Percentiles rank a stretch among this genome's conserved stretches.
phyloP scores from a whole-genome alignment of 2,113 vertebrate species.

The Catharus fuscescens region DNA sequence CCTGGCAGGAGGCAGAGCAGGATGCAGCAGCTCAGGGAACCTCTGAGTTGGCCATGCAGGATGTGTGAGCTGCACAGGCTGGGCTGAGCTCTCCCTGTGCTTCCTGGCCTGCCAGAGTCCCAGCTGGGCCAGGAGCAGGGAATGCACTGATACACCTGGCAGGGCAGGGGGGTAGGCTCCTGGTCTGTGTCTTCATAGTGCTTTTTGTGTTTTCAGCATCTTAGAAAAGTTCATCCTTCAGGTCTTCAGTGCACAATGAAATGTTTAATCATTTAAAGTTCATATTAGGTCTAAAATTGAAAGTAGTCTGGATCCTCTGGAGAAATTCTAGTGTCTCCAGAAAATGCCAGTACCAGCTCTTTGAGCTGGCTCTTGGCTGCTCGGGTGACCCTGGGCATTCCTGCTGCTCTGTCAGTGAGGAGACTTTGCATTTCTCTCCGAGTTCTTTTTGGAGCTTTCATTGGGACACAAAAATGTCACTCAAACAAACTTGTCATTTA shows the following conservation, averaged over 20 bases:
- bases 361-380: not conserved
- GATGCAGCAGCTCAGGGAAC: not conserved
- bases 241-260: not conserved
- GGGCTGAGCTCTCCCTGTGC: not conserved
- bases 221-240: not conserved
- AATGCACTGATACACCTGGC: not conserved
- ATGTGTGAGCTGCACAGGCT: not conserved
- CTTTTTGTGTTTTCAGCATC: not conserved
- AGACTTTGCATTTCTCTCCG: not conserved
- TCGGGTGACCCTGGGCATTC: not conserved
- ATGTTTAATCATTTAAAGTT: not conserved
- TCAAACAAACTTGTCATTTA: not conserved
- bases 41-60: not conserved
- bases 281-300: not conserved
- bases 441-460: not conserved
- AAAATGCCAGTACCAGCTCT: not conserved
- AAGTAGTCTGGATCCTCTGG: not conserved
- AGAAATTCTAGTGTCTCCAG: not conserved
- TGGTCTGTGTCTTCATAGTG: fast-evolving
- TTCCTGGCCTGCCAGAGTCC: not conserved
- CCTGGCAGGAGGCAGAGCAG: fast-evolving
- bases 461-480: not conserved
- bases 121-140: not conserved
- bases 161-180: not conserved
- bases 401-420: not conserved